Base-by-base conservation (phyloP, 2,888 invertebrate species). In the Cremastobaeus sp. region DNA sequence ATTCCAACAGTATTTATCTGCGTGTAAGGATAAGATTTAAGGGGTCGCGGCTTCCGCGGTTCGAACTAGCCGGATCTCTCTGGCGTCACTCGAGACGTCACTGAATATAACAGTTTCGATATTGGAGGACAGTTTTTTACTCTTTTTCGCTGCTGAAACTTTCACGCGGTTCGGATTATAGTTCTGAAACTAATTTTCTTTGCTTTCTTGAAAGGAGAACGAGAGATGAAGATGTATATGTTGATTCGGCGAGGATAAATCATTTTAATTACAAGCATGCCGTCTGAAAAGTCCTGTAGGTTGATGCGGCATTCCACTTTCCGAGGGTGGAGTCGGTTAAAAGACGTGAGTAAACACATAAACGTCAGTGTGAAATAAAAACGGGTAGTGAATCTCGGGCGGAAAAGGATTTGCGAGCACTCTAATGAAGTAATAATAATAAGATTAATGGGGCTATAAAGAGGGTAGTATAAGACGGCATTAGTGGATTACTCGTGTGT, bases 181-280 rank as follows among this genome's bases (percentile, higher is more conserved):
- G n/a, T n/a, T n/a, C n/a, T n/a, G n/a, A n/a, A n/a, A n/a, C n/a
- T n/a, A n/a, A n/a, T n/a, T n/a, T n/a, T n/a, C n/a, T n/a, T n/a
- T n/a, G n/a, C n/a, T n/a, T n/a, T n/a, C n/a, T n/a, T n/a, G n/a
- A n/a, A n/a, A n/a, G n/a, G n/a, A n/a, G n/a, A n/a, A n/a, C n/a
- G n/a, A n/a, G n/a, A n/a, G n/a, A n/a, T n/a, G 17, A 43, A 37
- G 28, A 59, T 32, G 14, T 47, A 34, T 57, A 57, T 45, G 57
- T 35, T 17, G 34, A 57, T 45, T 34, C 18, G 35, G 32, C 45
- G 21, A 6, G 21, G 21, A 9, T 11, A 28, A 37, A 35, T 35
- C 30, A n/a, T 25, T 12, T 2, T 3, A 21, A 45, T n/a, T n/a
- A n/a, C n/a, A n/a, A n/a, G n/a, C n/a, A n/a, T n/a, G n/a, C n/a